phyloP scores from a whole-genome alignment of 2,113 vertebrate genomes.

The Axis porcinus region DNA sequence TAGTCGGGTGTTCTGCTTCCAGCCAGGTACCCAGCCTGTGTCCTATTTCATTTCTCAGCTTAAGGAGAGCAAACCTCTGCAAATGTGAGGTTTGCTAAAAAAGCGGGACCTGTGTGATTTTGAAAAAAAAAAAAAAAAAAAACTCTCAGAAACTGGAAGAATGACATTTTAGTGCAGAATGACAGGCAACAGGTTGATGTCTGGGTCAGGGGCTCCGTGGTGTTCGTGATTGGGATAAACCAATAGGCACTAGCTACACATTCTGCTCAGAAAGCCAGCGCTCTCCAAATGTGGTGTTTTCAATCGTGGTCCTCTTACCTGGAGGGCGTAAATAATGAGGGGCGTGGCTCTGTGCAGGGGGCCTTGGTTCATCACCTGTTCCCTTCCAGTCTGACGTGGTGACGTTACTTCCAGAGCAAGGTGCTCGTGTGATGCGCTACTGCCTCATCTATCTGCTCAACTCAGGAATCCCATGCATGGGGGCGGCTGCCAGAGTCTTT shows the following conservation, averaged over 20 bases:
- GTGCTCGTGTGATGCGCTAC: background rate
- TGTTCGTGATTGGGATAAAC: background rate
- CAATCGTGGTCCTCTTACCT: background rate
- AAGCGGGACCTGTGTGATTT: background rate
- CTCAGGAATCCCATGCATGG: background rate
- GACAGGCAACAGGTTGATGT: background rate
- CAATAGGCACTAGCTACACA: background rate
- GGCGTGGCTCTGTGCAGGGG: background rate
- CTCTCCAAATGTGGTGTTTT: background rate
- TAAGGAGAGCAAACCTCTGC: constrained; percentile 39
- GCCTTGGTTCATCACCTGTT: background rate
- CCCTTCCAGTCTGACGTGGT: background rate
- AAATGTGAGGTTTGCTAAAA: background rate
- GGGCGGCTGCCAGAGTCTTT: background rate
- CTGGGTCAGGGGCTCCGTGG: background rate
- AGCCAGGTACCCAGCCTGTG: constrained; percentile 50
- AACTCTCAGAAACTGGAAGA: background rate
- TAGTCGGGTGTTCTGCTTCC: constrained; percentile 65
- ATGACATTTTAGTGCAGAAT: background rate
- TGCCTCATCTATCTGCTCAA: background rate
- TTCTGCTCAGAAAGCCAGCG: background rate
- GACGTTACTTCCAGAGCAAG: background rate
- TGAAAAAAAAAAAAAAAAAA: background rate
- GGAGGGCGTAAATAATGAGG: background rate
- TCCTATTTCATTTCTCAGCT: constrained; percentile 57